These are phyloP conservation scores for Cyclopterus lumpus DNA, from an alignment of 2,797 vertebrate species.

Conservation along the genomic window DNA sequence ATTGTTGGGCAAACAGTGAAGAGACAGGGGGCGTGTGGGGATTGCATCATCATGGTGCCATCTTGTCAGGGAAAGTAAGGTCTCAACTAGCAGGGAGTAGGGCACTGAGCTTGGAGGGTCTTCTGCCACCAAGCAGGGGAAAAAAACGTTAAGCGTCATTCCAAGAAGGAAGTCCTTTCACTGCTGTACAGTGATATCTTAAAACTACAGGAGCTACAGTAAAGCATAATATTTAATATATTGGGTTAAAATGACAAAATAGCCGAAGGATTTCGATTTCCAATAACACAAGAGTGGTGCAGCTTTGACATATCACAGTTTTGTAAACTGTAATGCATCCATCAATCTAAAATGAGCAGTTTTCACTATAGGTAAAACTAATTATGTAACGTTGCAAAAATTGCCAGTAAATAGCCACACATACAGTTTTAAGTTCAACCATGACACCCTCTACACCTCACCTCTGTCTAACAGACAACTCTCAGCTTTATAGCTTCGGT, in stretches of 20 bases:
- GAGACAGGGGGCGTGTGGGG: conserved; percentile 67
- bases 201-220: background rate
- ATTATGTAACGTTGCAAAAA: background rate
- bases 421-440: conserved; percentile 28
- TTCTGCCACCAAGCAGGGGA: conserved; percentile 13
- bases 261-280: background rate
- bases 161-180: conserved; percentile 7
- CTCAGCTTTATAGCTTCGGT: no score
- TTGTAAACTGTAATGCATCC: background rate
- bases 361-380: background rate
- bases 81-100: conserved; percentile 86
- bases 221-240: background rate
- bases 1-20: conserved; percentile 90
- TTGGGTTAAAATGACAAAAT: background rate
- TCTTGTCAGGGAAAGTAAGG: conserved; percentile 87
- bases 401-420: background rate
- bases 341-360: background rate
- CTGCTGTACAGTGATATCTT: conserved; percentile 1
- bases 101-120: conserved; percentile 27
- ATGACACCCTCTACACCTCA: background rate
- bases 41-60: conserved; percentile 80
- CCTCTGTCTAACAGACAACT: background rate
- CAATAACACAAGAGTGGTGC: background rate
- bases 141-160: conserved; percentile 7
- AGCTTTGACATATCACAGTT: background rate